Percentiles rank a stretch among this genome's conserved stretches.
Conservation (phyloP, 2,113 vertebrate genomes). For the Hypomesus transpacificus region DNA sequence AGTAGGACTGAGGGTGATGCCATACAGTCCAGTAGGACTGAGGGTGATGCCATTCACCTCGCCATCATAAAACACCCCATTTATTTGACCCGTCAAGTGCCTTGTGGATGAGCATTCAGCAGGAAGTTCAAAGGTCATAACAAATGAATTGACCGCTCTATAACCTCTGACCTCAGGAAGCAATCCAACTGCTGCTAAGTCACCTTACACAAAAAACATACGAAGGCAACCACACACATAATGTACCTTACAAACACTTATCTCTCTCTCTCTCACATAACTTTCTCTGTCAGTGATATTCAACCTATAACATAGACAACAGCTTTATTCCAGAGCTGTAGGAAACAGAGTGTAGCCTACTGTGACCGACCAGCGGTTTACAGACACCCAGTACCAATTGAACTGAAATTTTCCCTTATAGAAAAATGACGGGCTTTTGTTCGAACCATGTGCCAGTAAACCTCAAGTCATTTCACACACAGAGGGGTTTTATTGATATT, state of each 20-base stretch:
- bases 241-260: too few relatives aligned
- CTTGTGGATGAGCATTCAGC: slow-evolving; percentile 30
- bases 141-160: slow-evolving; percentile 29
- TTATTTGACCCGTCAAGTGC: slow-evolving; percentile 37
- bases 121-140: slow-evolving; percentile 21
- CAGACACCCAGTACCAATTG: slow-evolving; percentile 16
- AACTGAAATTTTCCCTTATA: slow-evolving; percentile 22
- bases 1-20: background rate
- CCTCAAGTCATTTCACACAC: slow-evolving; percentile 54
- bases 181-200: slow-evolving; percentile 9
- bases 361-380: slow-evolving; percentile 23
- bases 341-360: background rate
- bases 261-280: slow-evolving; percentile 12
- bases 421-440: slow-evolving; percentile 37
- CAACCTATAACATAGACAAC: background rate
- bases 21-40: background rate
- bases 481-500: slow-evolving; percentile 56
- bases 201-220: background rate
- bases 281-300: background rate
- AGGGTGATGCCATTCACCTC: slow-evolving; percentile 17
- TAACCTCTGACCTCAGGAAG: slow-evolving; percentile 11
- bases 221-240: too few relatives aligned
- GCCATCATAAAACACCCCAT: slow-evolving; percentile 14
- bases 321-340: background rate
- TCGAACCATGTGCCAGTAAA: slow-evolving; percentile 44